Conservation (phyloP, 2,888 invertebrate species). For the Frankliniella intonsa region DNA sequence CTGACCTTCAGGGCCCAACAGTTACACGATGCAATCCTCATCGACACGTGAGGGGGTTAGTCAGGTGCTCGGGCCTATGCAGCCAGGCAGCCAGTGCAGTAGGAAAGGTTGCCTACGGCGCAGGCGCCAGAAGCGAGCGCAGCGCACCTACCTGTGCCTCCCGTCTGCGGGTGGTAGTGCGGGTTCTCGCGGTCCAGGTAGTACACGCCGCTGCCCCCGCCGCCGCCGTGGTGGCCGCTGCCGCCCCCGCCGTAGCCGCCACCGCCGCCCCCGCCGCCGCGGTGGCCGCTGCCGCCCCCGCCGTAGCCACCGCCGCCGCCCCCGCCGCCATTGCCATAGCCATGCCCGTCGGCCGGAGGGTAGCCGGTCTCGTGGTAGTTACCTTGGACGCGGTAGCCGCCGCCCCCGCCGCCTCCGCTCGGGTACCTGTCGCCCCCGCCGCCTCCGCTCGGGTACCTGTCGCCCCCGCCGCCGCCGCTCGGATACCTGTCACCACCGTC, state of each 20-base stretch:
- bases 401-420: not conserved
- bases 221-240: not conserved
- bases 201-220: conserved; percentile 6
- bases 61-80: no score
- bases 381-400: not conserved
- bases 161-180: conserved; percentile 8
- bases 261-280: not conserved
- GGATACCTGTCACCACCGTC: not conserved
- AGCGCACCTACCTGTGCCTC: not conserved
- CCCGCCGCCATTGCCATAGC: not conserved
- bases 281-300: not conserved
- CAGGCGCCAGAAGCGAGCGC: no score
- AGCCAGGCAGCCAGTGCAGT: no score
- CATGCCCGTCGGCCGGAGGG: not conserved
- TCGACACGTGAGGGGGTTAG: no score
- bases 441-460: not conserved
- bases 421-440: conserved; percentile 6
- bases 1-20: no score
- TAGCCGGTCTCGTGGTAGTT: conserved; percentile 7
- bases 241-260: not conserved
- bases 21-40: no score
- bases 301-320: not conserved
- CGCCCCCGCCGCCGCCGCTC: not conserved
- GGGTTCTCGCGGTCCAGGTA: conserved; percentile 17
- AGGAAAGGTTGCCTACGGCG: no score